phyloP scores from a whole-genome alignment of 2,888 invertebrate genomes.

The Erpobdella octoculata region DNA sequence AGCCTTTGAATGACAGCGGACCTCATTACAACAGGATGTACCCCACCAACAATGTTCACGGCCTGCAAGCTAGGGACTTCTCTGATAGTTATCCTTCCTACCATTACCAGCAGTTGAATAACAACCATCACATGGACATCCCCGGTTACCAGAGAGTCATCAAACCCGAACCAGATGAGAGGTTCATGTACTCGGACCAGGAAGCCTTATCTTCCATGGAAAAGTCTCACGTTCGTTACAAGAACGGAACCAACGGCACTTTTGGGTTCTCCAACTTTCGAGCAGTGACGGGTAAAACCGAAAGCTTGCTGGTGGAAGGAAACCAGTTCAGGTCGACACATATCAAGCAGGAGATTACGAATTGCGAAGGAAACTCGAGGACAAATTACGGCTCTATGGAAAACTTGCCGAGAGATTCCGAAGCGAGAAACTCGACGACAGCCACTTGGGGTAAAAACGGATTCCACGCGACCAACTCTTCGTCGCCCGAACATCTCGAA shows the following conservation, averaged over 20 bases:
- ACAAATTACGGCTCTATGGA: not conserved
- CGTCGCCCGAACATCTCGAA: constrained; percentile 8
- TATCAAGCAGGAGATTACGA: not conserved
- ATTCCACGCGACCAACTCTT: not conserved
- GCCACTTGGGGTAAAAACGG: constrained; percentile 1
- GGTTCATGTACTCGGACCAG: not conserved
- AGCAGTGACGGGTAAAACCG: no score
- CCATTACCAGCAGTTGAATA: not conserved
- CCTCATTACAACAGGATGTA: constrained; percentile 4
- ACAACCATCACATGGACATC: not conserved
- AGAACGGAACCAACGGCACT: not conserved
- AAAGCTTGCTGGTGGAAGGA: not conserved
- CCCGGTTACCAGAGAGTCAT: not conserved
- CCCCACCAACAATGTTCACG: not conserved
- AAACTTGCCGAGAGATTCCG: not conserved
- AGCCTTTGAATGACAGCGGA: not conserved
- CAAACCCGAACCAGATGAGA: constrained; percentile 1
- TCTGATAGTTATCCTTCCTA: not conserved
- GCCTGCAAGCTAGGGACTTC: not conserved
- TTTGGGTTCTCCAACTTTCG: not conserved
- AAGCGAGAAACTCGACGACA: not conserved
- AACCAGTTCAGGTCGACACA: not conserved
- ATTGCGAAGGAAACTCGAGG: not conserved
- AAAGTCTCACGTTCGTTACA: not conserved
- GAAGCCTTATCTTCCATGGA: not conserved